These are phyloP conservation scores for Acrossocheilus fasciatus DNA, from an alignment of 2,797 vertebrate species.

Conservation along the genomic window DNA sequence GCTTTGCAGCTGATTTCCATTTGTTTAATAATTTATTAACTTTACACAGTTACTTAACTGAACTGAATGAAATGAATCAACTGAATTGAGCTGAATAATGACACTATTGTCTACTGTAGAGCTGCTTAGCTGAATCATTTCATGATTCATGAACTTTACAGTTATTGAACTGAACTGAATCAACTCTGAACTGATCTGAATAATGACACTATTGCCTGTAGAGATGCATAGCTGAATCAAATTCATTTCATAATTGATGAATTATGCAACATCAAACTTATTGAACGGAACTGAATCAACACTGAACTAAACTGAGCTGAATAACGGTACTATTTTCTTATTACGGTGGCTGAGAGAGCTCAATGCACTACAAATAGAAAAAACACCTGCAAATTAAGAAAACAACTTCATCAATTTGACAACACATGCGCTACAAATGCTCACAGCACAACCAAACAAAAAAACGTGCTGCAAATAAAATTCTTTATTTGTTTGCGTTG, in stretches of 20 bases:
- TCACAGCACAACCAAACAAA: no score
- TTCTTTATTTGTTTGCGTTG: no score
- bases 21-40: no score
- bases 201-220: neutral
- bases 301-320: no score
- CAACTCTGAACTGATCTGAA: neutral
- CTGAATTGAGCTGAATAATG: neutral
- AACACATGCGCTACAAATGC: no score
- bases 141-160: neutral
- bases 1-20: neutral
- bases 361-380: no score
- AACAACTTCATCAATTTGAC: no score
- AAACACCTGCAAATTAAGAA: no score
- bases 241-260: no score
- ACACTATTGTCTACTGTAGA: neutral
- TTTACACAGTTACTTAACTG: neutral
- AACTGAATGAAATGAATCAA: neutral
- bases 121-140: neutral
- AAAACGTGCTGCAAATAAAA: no score
- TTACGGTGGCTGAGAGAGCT: no score
- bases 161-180: neutral
- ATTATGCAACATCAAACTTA: no score
- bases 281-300: neutral
- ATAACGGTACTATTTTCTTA: neutral
- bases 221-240: neutral